phyloP scores from a whole-genome alignment of 2,888 invertebrate genomes.

The Caradrina clavipalpis region DNA sequence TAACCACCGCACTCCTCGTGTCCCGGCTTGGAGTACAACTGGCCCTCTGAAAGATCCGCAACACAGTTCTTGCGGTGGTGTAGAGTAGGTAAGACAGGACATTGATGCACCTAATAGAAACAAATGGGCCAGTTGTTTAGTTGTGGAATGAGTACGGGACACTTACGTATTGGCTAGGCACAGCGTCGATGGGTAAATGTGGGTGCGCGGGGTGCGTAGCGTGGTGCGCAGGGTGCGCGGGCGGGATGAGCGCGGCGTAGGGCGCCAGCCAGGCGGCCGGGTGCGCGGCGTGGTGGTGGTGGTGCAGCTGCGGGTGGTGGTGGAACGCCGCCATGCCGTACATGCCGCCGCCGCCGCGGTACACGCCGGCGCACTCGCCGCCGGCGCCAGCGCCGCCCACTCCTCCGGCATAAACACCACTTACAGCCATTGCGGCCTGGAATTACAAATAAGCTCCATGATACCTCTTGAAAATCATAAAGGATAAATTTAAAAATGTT shows the following conservation, averaged over 20 bases:
- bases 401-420: constrained; percentile 85
- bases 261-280: constrained; percentile 87
- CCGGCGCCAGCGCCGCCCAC: constrained; percentile 80
- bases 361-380: constrained; percentile 85
- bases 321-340: constrained; percentile 88
- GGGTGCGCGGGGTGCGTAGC: constrained; percentile 83
- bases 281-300: constrained; percentile 85
- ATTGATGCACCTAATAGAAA: constrained; percentile 22
- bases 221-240: constrained; percentile 82
- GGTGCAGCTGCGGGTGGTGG: constrained; percentile 86
- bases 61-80: constrained; percentile 20
- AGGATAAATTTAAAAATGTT: not conserved
- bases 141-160: constrained; percentile 40
- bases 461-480: not conserved
- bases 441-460: constrained; percentile 42
- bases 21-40: constrained; percentile 39
- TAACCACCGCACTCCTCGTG: constrained; percentile 58
- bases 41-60: constrained; percentile 34
- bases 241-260: constrained; percentile 86
- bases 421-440: constrained; percentile 86
- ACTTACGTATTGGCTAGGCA: constrained; percentile 90
- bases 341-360: constrained; percentile 85
- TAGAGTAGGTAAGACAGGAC: constrained; percentile 16
- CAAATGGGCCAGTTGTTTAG: constrained; percentile 40
- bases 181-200: constrained; percentile 87